Evolutionary conservation across 1,140 invertebrate species (phyloP).

Genomic region (Liolophura sinensis): DNA sequence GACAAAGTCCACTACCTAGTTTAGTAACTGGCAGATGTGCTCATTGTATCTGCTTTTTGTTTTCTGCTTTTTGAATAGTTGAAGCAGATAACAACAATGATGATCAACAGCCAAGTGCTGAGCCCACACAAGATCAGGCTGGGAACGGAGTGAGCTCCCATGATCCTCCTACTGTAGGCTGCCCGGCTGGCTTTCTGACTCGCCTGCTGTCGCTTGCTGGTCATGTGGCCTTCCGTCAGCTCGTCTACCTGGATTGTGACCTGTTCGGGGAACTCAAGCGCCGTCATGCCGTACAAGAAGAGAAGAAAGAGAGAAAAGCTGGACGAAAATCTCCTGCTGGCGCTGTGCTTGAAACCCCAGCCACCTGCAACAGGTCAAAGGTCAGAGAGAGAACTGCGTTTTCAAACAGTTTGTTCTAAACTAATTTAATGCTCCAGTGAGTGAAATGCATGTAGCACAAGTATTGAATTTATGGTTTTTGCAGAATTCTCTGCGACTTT

Average conservation of each 20-base stretch:
- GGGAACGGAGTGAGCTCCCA: background rate
- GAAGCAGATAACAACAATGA: background rate
- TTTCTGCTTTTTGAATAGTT: background rate
- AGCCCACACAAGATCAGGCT: background rate
- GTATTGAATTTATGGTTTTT: too few species aligned
- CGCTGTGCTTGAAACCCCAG: too few species aligned
- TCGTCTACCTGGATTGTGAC: constrained; percentile 76
- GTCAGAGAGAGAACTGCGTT: too few species aligned
- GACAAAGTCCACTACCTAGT: too few species aligned
- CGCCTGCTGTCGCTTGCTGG: constrained; percentile 73
- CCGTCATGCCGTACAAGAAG: constrained; percentile 37
- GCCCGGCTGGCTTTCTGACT: constrained; percentile 58
- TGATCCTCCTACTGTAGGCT: background rate
- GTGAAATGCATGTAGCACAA: too few species aligned
- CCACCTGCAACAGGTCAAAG: too few species aligned
- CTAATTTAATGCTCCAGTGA: too few species aligned
- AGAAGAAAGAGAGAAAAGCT: constrained; percentile 28
- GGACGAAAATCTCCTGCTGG: too few species aligned
- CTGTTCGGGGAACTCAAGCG: constrained; percentile 76
- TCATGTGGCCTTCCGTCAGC: constrained; percentile 73
- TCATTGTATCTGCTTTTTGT: background rate
- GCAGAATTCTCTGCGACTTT: too few species aligned
- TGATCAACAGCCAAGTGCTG: constrained; percentile 1
- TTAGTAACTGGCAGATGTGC: too few species aligned
- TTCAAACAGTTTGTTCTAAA: too few species aligned